Base-by-base conservation (phyloP, 2,113 vertebrate species). In the Dipodomys merriami region DNA sequence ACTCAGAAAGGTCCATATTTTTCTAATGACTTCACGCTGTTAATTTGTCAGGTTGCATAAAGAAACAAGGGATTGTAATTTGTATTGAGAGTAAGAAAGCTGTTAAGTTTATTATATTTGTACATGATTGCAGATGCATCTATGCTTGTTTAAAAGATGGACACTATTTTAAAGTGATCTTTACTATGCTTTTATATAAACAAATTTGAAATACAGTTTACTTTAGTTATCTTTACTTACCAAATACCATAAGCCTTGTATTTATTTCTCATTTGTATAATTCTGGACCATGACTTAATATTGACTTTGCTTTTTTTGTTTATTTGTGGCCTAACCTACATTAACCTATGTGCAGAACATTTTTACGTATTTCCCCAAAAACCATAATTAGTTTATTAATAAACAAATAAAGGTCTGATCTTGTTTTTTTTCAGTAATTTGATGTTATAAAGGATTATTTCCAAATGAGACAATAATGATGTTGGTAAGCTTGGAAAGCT, bases 181-280 rank as follows among this genome's bases (percentile, higher is more conserved):
- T 98, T 98, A 97, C 96, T 29, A 86, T 96, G 96, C 95, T 98
- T 98, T 98, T 98, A 96, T 98, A 97, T 96, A 97, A 98, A 96
- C 92, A 94, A 93, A 92, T 92, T 87, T 97, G 67, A 96, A 96
- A 96, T 87, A 94, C 84, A 93, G 49, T 93, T 94, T 96, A 90
- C 92, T 96, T 97, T 97, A 93, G 94, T 82, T 97, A 95, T 94
- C 91, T 96, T 97, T 92, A 71, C 95, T 91, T 96, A 97, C 39
- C 86, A 87, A 92, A 73, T 96, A 93, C 88, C 86, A 57, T 49
- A 96, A 89, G 79, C 94, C 12, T 0, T 96, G 15, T 82, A 49
- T 97, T 87, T 97, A 84, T 91, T 97, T 97, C 94, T 87, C 93
- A 19, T 91, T 69, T 82, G 79, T 91, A 83, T 97, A 92, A 94